A percentile compares a stretch with the other conserved stretches of the same genome.
phyloP scores from a whole-genome alignment of 2,888 invertebrate species.

The Lucinisca nassula region DNA sequence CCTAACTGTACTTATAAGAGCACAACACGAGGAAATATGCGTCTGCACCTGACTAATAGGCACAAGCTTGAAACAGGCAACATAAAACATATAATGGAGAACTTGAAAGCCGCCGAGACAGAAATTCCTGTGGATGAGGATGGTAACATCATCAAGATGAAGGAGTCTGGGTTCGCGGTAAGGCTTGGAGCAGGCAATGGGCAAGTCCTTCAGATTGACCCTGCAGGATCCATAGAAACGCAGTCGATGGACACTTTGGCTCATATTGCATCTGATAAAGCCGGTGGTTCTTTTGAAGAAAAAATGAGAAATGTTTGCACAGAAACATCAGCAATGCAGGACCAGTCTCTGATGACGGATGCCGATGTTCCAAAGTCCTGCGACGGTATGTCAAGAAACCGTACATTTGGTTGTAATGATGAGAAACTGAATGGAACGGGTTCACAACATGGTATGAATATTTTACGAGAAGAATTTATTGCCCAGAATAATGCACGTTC shows the following conservation, averaged over 20 bases:
- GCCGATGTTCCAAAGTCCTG: neutral
- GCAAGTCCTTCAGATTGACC: neutral
- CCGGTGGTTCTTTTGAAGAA: neutral
- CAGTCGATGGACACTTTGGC: neutral
- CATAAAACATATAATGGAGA: slow-evolving; percentile 74
- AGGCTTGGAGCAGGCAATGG: neutral
- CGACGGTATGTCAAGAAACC: neutral
- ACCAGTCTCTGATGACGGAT: neutral
- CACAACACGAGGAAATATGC: slow-evolving; percentile 82
- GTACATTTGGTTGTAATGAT: neutral
- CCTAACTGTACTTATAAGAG: slow-evolving; percentile 79
- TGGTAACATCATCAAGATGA: neutral
- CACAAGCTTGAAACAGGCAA: slow-evolving; percentile 70
- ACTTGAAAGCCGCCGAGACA: neutral
- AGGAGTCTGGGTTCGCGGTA: neutral
- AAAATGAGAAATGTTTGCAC: neutral
- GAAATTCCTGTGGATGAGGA: neutral
- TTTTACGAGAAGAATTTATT: neutral
- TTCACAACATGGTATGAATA: neutral
- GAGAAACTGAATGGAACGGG: neutral
- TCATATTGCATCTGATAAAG: neutral
- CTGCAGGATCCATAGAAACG: neutral
- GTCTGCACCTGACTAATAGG: slow-evolving; percentile 77
- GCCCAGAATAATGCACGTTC: neutral
- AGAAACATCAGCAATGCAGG: neutral